These are phyloP conservation scores for Quadriops clusia DNA, from an alignment of 2,888 invertebrate genomes.

Conservation along the genomic window DNA sequence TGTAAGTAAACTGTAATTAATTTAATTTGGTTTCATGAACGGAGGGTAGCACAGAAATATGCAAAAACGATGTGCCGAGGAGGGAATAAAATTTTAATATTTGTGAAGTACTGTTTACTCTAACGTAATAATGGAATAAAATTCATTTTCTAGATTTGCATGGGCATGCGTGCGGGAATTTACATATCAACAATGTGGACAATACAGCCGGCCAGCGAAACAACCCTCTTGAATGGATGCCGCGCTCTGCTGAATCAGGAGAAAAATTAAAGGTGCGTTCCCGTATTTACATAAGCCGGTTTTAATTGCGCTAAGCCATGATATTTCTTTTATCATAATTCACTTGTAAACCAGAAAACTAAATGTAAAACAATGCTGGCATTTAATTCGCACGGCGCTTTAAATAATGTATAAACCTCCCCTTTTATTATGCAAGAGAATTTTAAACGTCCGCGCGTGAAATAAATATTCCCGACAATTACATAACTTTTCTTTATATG, in stretches of 20 bases:
- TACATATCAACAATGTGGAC: slow-evolving; percentile 22
- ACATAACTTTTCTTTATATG: too few species aligned
- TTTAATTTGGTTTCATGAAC: slow-evolving; percentile 7
- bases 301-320: slow-evolving; percentile 27
- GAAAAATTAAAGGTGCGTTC: background rate
- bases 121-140: slow-evolving; percentile 25
- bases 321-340: slow-evolving; percentile 30
- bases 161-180: slow-evolving; percentile 26
- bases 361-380: slow-evolving; percentile 25
- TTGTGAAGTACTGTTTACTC: slow-evolving; percentile 21
- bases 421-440: too few species aligned
- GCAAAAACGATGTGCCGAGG: slow-evolving; percentile 16
- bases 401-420: too few species aligned
- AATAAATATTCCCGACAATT: too few species aligned
- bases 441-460: too few species aligned
- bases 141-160: slow-evolving; percentile 27
- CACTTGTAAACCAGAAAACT: slow-evolving; percentile 26
- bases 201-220: slow-evolving; percentile 15
- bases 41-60: slow-evolving; percentile 15
- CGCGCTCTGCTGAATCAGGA: slow-evolving; percentile 5
- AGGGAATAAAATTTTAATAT: slow-evolving; percentile 23
- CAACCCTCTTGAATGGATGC: slow-evolving; percentile 1
- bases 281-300: slow-evolving; percentile 22
- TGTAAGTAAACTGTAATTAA: too few species aligned
- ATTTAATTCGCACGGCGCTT: slow-evolving; percentile 23